Base-by-base conservation (phyloP, 2,888 invertebrate species). In the Dryadula phaetusa region DNA sequence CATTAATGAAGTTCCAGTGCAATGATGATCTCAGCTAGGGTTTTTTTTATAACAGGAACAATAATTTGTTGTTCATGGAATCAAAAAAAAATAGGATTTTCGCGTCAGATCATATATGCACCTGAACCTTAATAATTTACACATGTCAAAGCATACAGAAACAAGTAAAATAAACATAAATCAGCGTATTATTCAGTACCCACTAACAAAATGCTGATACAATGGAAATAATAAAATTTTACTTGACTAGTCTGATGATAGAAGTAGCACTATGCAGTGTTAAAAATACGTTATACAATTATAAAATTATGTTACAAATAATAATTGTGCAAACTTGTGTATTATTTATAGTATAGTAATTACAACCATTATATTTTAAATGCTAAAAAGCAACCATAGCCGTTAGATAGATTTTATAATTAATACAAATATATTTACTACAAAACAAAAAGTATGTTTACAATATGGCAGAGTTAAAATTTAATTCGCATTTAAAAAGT, bases 181-280 rank as follows among this genome's bases (percentile, higher is more conserved):
- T 37, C 37, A 12, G 12, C 37, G 20, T 54, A 54, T 37, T 22
- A 20, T 22, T 40, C 4, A 40, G 6, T 22, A 40, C 7, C 16
- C 22, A 56, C 20, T 22, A 18, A 56, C 37, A 56, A 40, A 40
- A 40, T 56, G 56, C 22, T 40, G 56, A 56, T 22, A 37, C n/a
- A 25, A 18, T 10, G n/a, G 8, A 34, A 22, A 22, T 10, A 20
- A 22, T 18, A 46, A 52, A 32, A 25, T 22, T 14, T 56, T 16
- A 25, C 16, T 56, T 56, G 56, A 56, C 56, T 56, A 40, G 56
- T 56, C n/a, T 56, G 22, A n/a, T 25, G 40, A 40, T 40, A 56
- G 40, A 22, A 56, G 10, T 37, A 22, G 10, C n/a, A 40, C 22
- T 56, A 40, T 56, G 25, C 22, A 6, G 22, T 37, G 22, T 40